phyloP scores from a whole-genome alignment of 2,888 invertebrate genomes.

The Adelognathus sp. region DNA sequence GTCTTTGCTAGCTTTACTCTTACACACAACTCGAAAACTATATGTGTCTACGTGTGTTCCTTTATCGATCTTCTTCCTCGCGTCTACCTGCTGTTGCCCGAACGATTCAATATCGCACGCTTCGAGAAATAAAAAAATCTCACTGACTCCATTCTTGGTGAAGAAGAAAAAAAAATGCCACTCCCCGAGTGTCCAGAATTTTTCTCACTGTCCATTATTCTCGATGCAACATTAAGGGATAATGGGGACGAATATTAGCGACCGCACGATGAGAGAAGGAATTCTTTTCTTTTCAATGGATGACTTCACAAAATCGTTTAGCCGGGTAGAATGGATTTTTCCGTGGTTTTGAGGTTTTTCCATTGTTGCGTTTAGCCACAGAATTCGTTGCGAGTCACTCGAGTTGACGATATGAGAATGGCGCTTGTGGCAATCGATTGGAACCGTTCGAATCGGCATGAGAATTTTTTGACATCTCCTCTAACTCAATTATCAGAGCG shows the following conservation, averaged over 20 bases:
- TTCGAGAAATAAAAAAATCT: constrained; percentile 20
- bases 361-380: background rate
- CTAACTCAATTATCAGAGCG: too few relatives aligned
- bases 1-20: background rate
- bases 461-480: too few relatives aligned
- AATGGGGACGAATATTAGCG: constrained; percentile 31
- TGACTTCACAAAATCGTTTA: background rate
- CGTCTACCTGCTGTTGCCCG: constrained; percentile 52
- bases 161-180: too few relatives aligned
- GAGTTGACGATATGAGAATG: background rate
- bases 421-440: background rate
- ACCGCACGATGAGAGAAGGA: constrained; percentile 42
- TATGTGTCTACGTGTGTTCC: background rate
- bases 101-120: constrained; percentile 35
- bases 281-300: constrained; percentile 6
- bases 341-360: background rate
- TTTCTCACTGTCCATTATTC: constrained; percentile 39
- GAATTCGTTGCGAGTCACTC: constrained; percentile 17
- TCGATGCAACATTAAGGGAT: constrained; percentile 44
- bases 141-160: background rate
- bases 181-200: constrained; percentile 45
- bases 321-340: background rate
- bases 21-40: background rate
- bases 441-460: too few relatives aligned
- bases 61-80: constrained; percentile 18